A percentile compares a stretch with the other conserved stretches of the same genome.
Conservation (phyloP, 1,140 invertebrate genomes). For the Drosophila malerkotliana region DNA sequence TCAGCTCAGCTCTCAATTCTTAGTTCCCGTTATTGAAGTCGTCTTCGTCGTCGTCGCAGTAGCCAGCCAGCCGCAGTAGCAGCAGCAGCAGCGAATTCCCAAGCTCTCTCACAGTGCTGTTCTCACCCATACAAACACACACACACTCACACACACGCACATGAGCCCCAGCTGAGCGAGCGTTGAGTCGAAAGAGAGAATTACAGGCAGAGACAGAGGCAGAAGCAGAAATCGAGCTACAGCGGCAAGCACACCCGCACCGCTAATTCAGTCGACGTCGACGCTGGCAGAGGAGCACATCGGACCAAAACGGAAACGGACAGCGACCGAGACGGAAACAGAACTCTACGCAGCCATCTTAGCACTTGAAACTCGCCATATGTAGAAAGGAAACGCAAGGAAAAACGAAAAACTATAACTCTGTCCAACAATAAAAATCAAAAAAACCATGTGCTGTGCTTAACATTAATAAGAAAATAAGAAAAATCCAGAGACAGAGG, state of each 20-base stretch:
- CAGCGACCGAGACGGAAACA: neutral
- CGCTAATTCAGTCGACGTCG: conserved; percentile 22
- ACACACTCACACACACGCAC: conserved; percentile 7
- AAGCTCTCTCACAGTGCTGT: conserved; percentile 27
- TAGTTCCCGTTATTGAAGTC: conserved; percentile 66
- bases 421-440: conserved; percentile 41
- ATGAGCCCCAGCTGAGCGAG: conserved; percentile 38
- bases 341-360: conserved; percentile 27
- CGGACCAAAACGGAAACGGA: conserved; percentile 28
- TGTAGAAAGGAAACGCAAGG: conserved; percentile 24
- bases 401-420: conserved; percentile 18
- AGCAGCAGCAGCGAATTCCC: conserved; percentile 35
- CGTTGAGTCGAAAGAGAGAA: conserved; percentile 6
- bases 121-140: conserved; percentile 34
- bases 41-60: conserved; percentile 60
- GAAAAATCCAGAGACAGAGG: no score
- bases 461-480: conserved; percentile 28
- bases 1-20: conserved; percentile 33
- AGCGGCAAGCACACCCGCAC: conserved; percentile 3
- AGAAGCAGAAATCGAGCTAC: conserved; percentile 13
- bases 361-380: conserved; percentile 63
- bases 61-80: conserved; percentile 25
- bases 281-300: conserved; percentile 56
- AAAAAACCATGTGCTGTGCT: conserved; percentile 68
- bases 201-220: conserved; percentile 2